Conservation (phyloP, 1,140 invertebrate genomes). For the Choristoneura fumiferana region DNA sequence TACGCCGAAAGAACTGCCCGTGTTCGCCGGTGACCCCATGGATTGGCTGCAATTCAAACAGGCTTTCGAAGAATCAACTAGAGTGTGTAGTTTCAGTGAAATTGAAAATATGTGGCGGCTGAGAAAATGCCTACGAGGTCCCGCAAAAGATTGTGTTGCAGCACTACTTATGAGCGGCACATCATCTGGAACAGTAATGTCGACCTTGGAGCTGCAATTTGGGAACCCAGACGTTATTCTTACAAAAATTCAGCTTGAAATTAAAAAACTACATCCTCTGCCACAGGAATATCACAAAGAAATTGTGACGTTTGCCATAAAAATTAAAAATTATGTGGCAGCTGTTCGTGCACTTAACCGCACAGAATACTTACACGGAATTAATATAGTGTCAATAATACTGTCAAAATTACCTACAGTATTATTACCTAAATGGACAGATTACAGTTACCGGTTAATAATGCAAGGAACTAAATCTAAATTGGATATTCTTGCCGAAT, state of each 20-base stretch:
- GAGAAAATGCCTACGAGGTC: constrained; percentile 31
- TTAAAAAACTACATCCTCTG: constrained; percentile 28
- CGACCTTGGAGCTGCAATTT: constrained; percentile 35
- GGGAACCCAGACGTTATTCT: constrained; percentile 32
- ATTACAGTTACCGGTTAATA: constrained; percentile 26
- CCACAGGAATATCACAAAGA: constrained; percentile 32
- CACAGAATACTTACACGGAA: constrained; percentile 27
- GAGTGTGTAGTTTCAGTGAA: too few relatives aligned
- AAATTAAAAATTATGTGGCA: too few relatives aligned
- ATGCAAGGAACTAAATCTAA: not conserved
- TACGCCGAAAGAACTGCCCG: constrained; percentile 28
- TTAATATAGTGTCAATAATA: constrained; percentile 13
- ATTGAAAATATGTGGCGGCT: constrained; percentile 17
- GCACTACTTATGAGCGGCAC: constrained; percentile 33
- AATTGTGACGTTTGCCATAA: constrained; percentile 13
- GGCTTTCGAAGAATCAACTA: too few relatives aligned
- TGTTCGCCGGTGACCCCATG: not conserved
- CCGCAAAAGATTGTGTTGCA: constrained; percentile 32
- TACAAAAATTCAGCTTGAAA: constrained; percentile 23
- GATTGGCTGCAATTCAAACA: not conserved
- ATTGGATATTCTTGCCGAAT: constrained; percentile 15
- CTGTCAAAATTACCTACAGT: constrained; percentile 23
- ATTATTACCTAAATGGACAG: constrained; percentile 28
- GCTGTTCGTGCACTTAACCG: constrained; percentile 12
- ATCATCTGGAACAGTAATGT: constrained; percentile 29